Percentiles rank a stretch among this genome's conserved stretches.
Conservation (phyloP, 2,113 vertebrate species). For the Turnix velox region DNA sequence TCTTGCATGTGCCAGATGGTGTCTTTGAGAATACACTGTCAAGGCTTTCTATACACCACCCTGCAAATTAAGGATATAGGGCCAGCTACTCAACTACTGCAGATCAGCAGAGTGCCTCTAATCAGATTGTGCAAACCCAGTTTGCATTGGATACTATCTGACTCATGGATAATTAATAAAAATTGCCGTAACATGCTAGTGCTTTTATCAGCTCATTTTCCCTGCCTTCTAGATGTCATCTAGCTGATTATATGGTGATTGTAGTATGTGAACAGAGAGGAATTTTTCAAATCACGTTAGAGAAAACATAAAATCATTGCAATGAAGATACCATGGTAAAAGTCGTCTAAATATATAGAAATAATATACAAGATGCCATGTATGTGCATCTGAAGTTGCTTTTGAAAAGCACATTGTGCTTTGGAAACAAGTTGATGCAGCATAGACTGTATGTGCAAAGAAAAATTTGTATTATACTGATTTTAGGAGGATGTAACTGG, state of each 20-base stretch:
- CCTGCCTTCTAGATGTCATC: background rate
- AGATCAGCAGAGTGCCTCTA: background rate
- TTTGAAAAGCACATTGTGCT: background rate
- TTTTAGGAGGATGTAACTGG: background rate
- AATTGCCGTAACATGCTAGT: background rate
- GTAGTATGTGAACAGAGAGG: background rate
- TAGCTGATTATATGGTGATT: background rate
- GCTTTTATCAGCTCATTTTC: background rate
- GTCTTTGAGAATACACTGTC: background rate
- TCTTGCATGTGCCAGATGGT: conserved; percentile 25
- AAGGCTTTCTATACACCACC: background rate
- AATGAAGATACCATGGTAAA: background rate
- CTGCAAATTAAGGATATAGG: background rate
- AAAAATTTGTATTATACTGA: background rate
- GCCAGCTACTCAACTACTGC: background rate
- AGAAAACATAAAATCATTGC: background rate
- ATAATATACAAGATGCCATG: background rate
- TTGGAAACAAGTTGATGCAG: background rate
- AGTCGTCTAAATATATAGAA: background rate
- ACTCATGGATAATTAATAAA: conserved; percentile 40
- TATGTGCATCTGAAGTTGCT: background rate
- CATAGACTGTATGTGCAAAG: background rate
- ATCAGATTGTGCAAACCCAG: background rate
- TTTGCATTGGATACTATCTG: conserved; percentile 13
- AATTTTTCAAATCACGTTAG: background rate